These are phyloP conservation scores for Eulemur rufifrons DNA, from an alignment of 2,113 vertebrate genomes.

Conservation along the genomic window DNA sequence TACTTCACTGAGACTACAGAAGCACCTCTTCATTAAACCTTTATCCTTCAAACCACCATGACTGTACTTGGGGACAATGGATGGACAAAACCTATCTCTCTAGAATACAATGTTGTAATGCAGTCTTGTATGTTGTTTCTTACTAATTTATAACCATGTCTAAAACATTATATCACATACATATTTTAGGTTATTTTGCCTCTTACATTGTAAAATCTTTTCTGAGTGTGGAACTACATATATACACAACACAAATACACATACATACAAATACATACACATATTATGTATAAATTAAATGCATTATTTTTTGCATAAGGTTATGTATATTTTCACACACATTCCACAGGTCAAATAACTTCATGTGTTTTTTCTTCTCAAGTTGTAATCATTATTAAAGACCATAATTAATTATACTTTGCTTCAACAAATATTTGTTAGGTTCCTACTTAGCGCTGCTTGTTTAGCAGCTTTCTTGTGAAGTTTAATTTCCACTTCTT, in stretches of 20 bases:
- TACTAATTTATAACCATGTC: slow-evolving; percentile 47
- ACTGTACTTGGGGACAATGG: neutral
- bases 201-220: neutral
- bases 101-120: neutral
- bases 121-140: slow-evolving; percentile 21
- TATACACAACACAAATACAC: neutral
- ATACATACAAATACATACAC: neutral
- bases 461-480: neutral
- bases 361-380: neutral
- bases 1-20: slow-evolving; percentile 33
- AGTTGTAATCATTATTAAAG: neutral
- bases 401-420: neutral
- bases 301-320: neutral
- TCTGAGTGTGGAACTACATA: neutral
- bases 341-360: neutral
- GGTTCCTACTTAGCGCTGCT: neutral
- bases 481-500: neutral
- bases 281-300: neutral
- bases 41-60: neutral
- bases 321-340: neutral
- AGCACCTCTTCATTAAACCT: slow-evolving; percentile 41
- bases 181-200: slow-evolving; percentile 51
- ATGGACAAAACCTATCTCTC: neutral
- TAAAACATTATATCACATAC: slow-evolving; percentile 8
- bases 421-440: neutral